Base-by-base conservation (phyloP, 2,797 vertebrate species). In the Pseudochromis fuscus region DNA sequence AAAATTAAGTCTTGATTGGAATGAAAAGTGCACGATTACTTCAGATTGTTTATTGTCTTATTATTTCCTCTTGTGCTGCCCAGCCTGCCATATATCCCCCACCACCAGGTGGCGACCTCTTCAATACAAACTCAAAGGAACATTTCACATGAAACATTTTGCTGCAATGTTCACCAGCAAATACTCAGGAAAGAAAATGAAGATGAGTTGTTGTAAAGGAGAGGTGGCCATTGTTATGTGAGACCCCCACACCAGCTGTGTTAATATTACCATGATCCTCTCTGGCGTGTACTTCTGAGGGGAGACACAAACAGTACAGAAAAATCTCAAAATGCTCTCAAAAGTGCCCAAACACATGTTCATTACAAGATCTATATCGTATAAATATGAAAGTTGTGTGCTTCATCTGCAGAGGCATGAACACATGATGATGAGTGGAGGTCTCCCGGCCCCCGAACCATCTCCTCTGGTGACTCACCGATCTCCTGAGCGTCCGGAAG, bases 401-500 rank as follows among this genome's bases (percentile, higher is more conserved):
- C 50, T 57, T 52, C 21, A 40, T 67, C 23, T 58, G 45, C 38
- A 71, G 52, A 82, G 31, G 63, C 48, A 58, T 51, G 52, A 79
- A 58, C 58, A 82, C 40, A 70, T 19, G 65, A 69, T 66, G 58
- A 74, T 46, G 56, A 72, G 72, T 59, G 48, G 48, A 64, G 46
- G 59, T 63, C 64, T 83, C 72, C 48, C 16, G 55, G 50, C 50
- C 80, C 62, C 58, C 65, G 62, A 75, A 62, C 67, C 49, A 53
- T 51, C 65, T 72, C 81, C 81, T 57, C 83, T 68, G 71, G 52
- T 81, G 89, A 97, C 96, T 97, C 95, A 96, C 96, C 96, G 94
- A 95, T 94, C 94, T 94, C 91, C 93, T 94, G 84, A 96, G 93
- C 72, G 94, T 96, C 95, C 95, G 93, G 95, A 97, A 96, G 88